phyloP scores from a whole-genome alignment of 2,888 invertebrate genomes.

The Acronicta alni region DNA sequence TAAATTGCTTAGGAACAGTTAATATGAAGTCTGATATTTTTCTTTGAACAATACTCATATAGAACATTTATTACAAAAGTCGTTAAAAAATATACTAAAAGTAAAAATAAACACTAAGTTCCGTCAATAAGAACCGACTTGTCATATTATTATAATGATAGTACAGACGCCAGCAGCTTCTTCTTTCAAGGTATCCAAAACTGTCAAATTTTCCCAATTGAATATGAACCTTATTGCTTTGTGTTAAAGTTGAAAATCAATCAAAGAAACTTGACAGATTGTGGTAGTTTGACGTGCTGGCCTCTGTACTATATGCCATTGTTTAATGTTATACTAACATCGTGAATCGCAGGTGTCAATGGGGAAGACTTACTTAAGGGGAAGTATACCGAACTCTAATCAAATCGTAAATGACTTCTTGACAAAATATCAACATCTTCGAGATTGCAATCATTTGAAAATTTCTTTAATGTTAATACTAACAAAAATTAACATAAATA shows the following conservation, averaged over 20 bases:
- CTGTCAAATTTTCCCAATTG: too few relatives aligned
- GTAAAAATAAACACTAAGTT: constrained; percentile 21
- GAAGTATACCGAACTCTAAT: neutral
- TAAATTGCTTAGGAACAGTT: neutral
- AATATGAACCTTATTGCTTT: too few relatives aligned
- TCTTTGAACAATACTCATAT: constrained; percentile 30
- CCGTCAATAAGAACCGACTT: constrained; percentile 18
- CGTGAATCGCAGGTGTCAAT: constrained; percentile 10
- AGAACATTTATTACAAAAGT: constrained; percentile 37
- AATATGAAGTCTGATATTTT: constrained; percentile 2
- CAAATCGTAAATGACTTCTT: neutral
- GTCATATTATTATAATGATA: constrained; percentile 18
- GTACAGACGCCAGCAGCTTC: too few relatives aligned
- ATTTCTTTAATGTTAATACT: too few relatives aligned
- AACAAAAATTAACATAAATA: too few relatives aligned
- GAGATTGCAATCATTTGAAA: too few relatives aligned
- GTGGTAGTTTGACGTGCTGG: too few relatives aligned
- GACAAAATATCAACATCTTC: too few relatives aligned
- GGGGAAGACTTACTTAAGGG: constrained; percentile 19
- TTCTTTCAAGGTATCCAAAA: too few relatives aligned
- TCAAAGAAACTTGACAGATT: too few relatives aligned
- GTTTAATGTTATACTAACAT: constrained; percentile 17
- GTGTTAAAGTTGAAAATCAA: too few relatives aligned
- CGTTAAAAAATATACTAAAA: constrained; percentile 43
- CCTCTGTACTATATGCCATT: constrained; percentile 19